Evolutionary conservation across 2,113 vertebrate genomes (phyloP).

Genomic region (Cyrtonyx montezumae): DNA sequence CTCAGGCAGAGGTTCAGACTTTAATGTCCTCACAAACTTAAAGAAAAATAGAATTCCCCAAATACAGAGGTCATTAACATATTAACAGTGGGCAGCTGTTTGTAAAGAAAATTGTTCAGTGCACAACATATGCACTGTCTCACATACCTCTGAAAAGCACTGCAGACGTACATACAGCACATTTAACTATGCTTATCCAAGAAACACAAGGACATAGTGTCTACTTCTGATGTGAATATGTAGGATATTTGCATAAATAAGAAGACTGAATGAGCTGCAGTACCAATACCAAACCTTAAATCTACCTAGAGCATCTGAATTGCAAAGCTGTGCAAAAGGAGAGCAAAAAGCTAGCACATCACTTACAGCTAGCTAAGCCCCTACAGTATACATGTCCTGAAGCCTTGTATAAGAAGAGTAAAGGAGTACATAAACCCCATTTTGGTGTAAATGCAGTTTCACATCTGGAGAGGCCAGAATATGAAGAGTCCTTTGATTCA

Average conservation of each 20-base stretch:
- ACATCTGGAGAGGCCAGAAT: constrained; percentile 11
- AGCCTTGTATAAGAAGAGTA: neutral
- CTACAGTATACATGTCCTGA: neutral
- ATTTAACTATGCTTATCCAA: neutral
- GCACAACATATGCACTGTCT: neutral
- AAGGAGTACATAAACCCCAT: neutral
- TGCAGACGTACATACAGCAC: neutral
- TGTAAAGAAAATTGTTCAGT: neutral
- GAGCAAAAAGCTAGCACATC: neutral
- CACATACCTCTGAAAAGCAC: neutral
- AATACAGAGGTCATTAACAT: neutral
- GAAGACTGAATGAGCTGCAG: neutral
- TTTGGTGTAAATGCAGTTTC: neutral
- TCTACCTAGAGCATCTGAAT: neutral
- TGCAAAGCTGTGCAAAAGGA: neutral
- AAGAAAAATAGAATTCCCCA: neutral
- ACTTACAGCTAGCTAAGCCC: neutral
- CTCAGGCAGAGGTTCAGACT: neutral
- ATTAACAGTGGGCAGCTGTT: neutral
- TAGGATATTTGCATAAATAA: neutral
- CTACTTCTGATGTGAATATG: neutral
- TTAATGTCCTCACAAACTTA: neutral
- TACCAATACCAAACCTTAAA: neutral
- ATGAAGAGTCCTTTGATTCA: neutral
- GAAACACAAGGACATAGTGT: neutral